phyloP scores from a whole-genome alignment of 2,888 invertebrate genomes.

The Lissocephala sabroskyi region DNA sequence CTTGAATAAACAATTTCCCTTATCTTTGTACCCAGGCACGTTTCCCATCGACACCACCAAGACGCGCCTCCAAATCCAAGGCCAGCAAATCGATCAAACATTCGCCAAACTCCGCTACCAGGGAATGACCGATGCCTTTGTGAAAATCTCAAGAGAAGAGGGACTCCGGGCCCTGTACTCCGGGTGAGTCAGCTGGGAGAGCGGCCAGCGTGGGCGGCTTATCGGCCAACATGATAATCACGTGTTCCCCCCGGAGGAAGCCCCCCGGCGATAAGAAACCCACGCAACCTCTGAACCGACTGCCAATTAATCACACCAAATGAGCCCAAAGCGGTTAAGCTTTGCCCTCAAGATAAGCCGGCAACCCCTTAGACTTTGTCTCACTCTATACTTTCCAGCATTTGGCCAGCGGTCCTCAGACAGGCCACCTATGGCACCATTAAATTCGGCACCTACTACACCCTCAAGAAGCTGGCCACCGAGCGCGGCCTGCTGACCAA shows the following conservation, averaged over 20 bases:
- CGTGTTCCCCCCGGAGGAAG: constrained; percentile 23
- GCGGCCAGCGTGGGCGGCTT: not conserved
- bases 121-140: constrained; percentile 93
- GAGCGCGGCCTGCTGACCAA: constrained; percentile 73
- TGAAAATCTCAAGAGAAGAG: constrained; percentile 89
- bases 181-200: constrained; percentile 76
- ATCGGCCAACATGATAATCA: constrained; percentile 23
- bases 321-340: not conserved
- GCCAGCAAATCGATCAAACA: constrained; percentile 85
- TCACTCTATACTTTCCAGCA: constrained; percentile 74
- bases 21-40: constrained; percentile 78
- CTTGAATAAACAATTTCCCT: constrained; percentile 41
- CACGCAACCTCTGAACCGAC: too few relatives aligned
- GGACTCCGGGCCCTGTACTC: constrained; percentile 89
- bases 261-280: too few relatives aligned
- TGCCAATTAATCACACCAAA: too few relatives aligned
- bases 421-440: constrained; percentile 97
- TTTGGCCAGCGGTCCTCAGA: constrained; percentile 92
- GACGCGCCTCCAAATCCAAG: constrained; percentile 94
- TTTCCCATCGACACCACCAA: constrained; percentile 98
- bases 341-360: constrained; percentile 9
- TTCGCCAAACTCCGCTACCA: constrained; percentile 85
- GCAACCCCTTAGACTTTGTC: constrained; percentile 40
- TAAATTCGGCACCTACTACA: constrained; percentile 96
- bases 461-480: constrained; percentile 82